phyloP scores from a whole-genome alignment of 2,797 vertebrate genomes.

The Amazona finschi region DNA sequence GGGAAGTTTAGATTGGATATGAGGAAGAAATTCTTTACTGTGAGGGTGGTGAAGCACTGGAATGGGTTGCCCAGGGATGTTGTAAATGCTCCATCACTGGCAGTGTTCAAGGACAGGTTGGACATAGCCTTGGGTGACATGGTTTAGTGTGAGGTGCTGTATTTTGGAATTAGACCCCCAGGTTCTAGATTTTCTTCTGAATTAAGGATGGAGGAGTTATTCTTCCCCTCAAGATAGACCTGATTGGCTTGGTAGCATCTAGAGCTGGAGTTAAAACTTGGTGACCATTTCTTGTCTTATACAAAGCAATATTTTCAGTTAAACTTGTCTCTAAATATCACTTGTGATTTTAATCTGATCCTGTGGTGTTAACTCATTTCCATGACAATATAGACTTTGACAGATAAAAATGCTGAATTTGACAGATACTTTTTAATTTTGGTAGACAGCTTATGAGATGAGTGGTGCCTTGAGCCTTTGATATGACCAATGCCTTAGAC shows the following conservation, averaged over 20 bases:
- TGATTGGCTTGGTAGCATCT: neutral
- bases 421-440: neutral
- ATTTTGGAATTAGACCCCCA: neutral
- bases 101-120: too few relatives aligned
- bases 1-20: too few relatives aligned
- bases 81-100: too few relatives aligned
- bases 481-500: neutral
- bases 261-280: neutral
- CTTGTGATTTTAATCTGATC: neutral
- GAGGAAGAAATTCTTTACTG: too few relatives aligned
- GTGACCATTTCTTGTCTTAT: neutral
- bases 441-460: neutral
- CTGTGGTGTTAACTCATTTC: neutral
- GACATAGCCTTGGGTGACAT: too few relatives aligned
- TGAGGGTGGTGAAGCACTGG: too few relatives aligned
- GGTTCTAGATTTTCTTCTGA: neutral
- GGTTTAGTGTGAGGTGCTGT: neutral
- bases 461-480: neutral
- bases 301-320: neutral
- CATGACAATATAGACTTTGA: neutral
- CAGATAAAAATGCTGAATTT: neutral
- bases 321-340: neutral
- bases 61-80: too few relatives aligned
- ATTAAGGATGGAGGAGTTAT: fast-evolving
- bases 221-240: neutral